Percentiles rank a stretch among this genome's conserved stretches.
Conservation (phyloP, 2,113 vertebrate species). For the Chiloscyllium plagiosum region DNA sequence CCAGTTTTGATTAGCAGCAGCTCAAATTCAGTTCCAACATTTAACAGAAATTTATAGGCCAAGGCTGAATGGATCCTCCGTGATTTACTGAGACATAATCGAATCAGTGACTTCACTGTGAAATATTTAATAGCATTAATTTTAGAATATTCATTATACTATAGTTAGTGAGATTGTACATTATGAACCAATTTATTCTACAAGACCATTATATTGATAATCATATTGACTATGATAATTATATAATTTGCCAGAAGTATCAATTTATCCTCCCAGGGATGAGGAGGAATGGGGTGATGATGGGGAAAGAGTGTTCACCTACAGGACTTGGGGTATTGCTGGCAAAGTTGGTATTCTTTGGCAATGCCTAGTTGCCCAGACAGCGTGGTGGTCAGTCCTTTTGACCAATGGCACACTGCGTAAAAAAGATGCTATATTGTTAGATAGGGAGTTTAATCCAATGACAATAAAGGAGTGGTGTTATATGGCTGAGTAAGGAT, state of each 20-base stretch:
- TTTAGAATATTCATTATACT: slow-evolving; percentile 22
- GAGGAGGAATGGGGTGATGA: background rate
- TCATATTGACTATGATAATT: background rate
- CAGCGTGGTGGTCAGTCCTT: background rate
- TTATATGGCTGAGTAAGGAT: background rate
- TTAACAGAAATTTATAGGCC: slow-evolving; percentile 12
- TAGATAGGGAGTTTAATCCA: background rate
- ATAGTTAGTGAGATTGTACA: slow-evolving; percentile 1
- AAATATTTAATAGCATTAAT: slow-evolving; percentile 19
- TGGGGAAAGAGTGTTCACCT: background rate
- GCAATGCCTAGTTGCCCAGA: background rate
- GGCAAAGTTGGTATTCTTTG: background rate
- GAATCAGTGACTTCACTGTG: background rate
- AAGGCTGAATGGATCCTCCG: background rate
- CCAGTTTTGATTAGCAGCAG: background rate
- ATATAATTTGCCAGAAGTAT: background rate
- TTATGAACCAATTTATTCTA: slow-evolving; percentile 18
- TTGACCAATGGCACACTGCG: background rate
- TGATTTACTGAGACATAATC: background rate
- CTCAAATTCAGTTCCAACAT: slow-evolving; percentile 2
- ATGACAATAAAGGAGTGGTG: background rate
- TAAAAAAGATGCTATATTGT: background rate
- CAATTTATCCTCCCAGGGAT: background rate
- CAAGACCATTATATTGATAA: background rate
- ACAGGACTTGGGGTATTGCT: background rate